Conservation (phyloP, 2,797 vertebrate species). For the Cirrhinus mrigala region DNA sequence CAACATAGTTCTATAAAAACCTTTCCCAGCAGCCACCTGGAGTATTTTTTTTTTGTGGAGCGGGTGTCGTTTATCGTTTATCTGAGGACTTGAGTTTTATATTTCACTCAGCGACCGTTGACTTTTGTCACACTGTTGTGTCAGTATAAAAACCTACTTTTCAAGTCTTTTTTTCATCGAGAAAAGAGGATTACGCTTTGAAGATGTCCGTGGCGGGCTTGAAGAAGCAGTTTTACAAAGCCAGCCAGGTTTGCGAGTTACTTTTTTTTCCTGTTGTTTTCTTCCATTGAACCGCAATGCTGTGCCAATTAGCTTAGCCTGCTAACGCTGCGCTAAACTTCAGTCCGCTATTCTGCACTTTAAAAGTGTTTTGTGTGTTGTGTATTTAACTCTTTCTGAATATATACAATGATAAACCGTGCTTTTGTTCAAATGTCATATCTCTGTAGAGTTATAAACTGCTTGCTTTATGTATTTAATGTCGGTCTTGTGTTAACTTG, state of each 20-base stretch:
- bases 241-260: constrained; percentile 88
- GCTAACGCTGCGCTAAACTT: constrained; percentile 44
- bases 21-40: neutral
- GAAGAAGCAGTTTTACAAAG: constrained; percentile 99
- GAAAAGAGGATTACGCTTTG: constrained; percentile 64
- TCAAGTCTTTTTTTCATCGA: constrained; percentile 3
- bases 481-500: neutral
- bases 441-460: neutral
- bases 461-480: constrained; percentile 13
- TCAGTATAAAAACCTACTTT: constrained; percentile 20
- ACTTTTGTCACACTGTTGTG: constrained; percentile 44
- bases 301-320: constrained; percentile 49
- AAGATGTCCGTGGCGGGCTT: constrained; percentile 96
- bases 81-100: constrained; percentile 41
- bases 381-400: neutral
- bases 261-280: constrained; percentile 56
- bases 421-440: constrained; percentile 8
- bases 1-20: neutral
- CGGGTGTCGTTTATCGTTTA: constrained; percentile 46
- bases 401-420: neutral
- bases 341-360: neutral
- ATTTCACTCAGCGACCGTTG: constrained; percentile 48
- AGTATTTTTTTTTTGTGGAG: constrained; percentile 4
- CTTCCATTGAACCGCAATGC: constrained; percentile 32
- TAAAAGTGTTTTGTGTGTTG: neutral